A percentile compares a stretch with the other conserved stretches of the same genome.
Evolutionary conservation across 2,113 vertebrate genomes (phyloP).

Genomic region (Vulpes vulpes): DNA sequence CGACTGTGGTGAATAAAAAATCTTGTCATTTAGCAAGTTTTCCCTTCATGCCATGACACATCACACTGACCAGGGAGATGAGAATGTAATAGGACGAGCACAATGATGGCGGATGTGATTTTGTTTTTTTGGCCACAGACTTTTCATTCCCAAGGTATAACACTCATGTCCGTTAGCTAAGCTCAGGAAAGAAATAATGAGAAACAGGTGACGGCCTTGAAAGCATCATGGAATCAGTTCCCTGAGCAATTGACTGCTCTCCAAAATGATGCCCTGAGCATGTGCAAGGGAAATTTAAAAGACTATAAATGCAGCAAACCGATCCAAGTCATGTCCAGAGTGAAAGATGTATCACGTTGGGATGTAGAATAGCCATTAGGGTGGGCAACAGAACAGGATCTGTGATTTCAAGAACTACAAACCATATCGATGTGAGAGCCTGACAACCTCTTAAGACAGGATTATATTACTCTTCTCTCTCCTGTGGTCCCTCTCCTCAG

Average conservation of each 20-base stretch:
- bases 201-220: conserved; percentile 76
- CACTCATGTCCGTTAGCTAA: conserved; percentile 43
- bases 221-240: conserved; percentile 57
- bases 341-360: background rate
- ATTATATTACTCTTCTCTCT: background rate
- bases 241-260: conserved; percentile 67
- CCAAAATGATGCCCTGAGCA: conserved; percentile 69
- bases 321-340: conserved; percentile 61
- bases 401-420: conserved; percentile 38
- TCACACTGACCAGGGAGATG: background rate
- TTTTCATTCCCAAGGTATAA: conserved; percentile 69
- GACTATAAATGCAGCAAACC: conserved; percentile 52
- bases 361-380: background rate
- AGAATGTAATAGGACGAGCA: conserved; percentile 20
- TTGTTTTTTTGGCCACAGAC: conserved; percentile 59
- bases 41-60: conserved; percentile 18
- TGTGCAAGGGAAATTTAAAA: conserved; percentile 70
- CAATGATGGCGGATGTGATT: background rate
- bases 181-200: conserved; percentile 72
- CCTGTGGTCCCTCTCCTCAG: background rate
- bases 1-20: background rate
- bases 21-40: background rate
- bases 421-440: background rate
- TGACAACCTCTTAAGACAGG: background rate
- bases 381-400: background rate